Conservation (phyloP, 2,888 invertebrate genomes). For the Cordylochernes scorpioides region DNA sequence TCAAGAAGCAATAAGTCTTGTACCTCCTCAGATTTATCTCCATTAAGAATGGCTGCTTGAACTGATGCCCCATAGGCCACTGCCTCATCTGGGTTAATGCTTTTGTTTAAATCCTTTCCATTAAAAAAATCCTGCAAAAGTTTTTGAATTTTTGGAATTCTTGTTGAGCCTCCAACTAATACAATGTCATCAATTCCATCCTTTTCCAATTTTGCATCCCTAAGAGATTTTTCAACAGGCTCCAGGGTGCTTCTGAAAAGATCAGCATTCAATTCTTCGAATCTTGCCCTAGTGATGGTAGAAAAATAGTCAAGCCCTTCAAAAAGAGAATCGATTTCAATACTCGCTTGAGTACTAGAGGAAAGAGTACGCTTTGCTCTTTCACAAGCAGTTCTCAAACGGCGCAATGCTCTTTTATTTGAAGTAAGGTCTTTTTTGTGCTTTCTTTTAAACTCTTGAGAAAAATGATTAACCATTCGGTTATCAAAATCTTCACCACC, state of each 20-base stretch:
- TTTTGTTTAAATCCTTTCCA: conserved; percentile 80
- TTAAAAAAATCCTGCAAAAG: conserved; percentile 60
- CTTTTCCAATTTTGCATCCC: conserved; percentile 92
- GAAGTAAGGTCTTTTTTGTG: conserved; percentile 62
- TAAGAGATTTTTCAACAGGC: conserved; percentile 79
- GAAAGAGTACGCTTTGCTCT: conserved; percentile 25
- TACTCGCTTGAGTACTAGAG: conserved; percentile 17
- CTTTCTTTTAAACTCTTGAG: conserved; percentile 23
- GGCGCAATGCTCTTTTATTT: conserved; percentile 68
- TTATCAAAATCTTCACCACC: conserved; percentile 26
- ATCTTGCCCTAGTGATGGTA: conserved; percentile 73
- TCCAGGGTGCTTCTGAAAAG: conserved; percentile 85
- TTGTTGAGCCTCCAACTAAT: conserved; percentile 63
- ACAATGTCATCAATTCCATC: conserved; percentile 46
- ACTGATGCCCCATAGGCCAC: conserved; percentile 91
- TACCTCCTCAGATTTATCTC: conserved; percentile 34
- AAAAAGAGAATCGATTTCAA: conserved; percentile 29
- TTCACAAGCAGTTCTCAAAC: conserved; percentile 68
- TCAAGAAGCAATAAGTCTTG: conserved; percentile 75
- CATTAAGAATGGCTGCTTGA: conserved; percentile 78
- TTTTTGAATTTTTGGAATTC: conserved; percentile 93
- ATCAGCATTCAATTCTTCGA: conserved; percentile 87
- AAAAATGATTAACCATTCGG: conserved; percentile 21
- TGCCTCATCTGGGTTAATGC: conserved; percentile 87
- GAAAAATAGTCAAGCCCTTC: conserved; percentile 88